These are phyloP conservation scores for Clanis bilineata DNA, from an alignment of 2,888 invertebrate genomes.

Conservation along the genomic window DNA sequence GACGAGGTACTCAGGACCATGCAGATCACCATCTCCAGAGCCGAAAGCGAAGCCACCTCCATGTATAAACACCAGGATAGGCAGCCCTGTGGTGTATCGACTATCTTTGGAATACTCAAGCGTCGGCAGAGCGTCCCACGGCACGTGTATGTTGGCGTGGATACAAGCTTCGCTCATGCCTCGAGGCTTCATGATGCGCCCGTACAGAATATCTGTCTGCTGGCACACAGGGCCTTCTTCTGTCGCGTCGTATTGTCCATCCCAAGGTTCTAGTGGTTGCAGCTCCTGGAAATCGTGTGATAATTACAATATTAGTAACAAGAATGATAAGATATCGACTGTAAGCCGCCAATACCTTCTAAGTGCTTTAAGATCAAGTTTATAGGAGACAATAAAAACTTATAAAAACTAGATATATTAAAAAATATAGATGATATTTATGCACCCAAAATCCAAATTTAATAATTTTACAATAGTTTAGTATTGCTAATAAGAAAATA, in stretches of 20 bases:
- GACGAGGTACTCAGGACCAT: constrained; percentile 69
- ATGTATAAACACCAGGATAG: constrained; percentile 69
- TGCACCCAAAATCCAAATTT: no score
- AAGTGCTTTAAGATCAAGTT: no score
- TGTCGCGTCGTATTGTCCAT: constrained; percentile 75
- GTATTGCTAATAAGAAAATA: no score
- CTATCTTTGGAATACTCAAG: not conserved
- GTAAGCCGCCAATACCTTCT: no score
- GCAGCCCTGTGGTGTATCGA: constrained; percentile 35
- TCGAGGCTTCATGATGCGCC: constrained; percentile 43
- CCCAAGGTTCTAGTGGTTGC: constrained; percentile 75
- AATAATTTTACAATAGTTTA: no score
- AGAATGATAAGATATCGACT: no score
- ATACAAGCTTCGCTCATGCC: constrained; percentile 64
- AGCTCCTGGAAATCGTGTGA: constrained; percentile 69
- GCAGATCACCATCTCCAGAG: constrained; percentile 62
- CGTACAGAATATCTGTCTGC: constrained; percentile 77
- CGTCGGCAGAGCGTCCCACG: constrained; percentile 34
- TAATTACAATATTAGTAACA: not conserved
- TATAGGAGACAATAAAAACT: no score
- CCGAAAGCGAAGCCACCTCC: constrained; percentile 73
- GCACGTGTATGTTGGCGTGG: constrained; percentile 67
- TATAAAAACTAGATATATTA: no score
- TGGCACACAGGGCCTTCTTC: constrained; percentile 83
- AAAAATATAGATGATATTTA: no score